These are phyloP conservation scores for Adelphocoris suturalis DNA, from an alignment of 2,888 invertebrate species.

Conservation along the genomic window DNA sequence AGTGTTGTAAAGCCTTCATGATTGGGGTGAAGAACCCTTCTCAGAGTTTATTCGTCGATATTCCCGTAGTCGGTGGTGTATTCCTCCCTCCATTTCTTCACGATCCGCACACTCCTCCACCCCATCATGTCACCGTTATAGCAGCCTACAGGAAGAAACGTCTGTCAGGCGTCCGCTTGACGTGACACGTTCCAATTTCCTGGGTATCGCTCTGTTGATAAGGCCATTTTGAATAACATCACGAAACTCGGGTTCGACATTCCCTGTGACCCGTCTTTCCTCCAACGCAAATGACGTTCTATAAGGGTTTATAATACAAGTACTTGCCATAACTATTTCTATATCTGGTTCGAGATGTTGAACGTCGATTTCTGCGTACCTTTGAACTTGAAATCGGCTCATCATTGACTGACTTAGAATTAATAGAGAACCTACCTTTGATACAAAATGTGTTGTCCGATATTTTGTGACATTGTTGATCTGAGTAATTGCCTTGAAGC, in stretches of 20 bases:
- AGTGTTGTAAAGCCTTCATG: neutral
- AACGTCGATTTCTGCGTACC: too few relatives aligned
- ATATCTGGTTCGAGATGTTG: too few relatives aligned
- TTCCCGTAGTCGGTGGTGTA: neutral
- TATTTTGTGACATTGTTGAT: too few relatives aligned
- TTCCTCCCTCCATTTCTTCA: neutral
- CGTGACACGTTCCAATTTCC: slow-evolving; percentile 36
- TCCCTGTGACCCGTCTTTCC: neutral
- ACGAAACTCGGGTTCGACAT: slow-evolving; percentile 18
- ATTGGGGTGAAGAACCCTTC: slow-evolving; percentile 18
- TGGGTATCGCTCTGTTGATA: slow-evolving; percentile 10
- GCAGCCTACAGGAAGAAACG: slow-evolving; percentile 27
- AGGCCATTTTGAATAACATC: slow-evolving; percentile 36
- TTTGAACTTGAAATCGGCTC: too few relatives aligned
- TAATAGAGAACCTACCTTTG: too few relatives aligned
- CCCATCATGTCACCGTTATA: neutral
- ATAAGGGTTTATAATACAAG: neutral
- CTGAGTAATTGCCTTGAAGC: too few relatives aligned
- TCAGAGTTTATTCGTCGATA: neutral
- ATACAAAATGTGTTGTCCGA: too few relatives aligned
- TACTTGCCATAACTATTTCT: too few relatives aligned
- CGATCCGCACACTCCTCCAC: neutral
- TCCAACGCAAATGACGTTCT: neutral
- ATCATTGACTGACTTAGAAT: too few relatives aligned
- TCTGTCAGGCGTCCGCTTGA: slow-evolving; percentile 28